Percentiles rank a stretch among this genome's conserved stretches.
Conservation (phyloP, 2,888 invertebrate species). For the Synergus laeviventris region DNA sequence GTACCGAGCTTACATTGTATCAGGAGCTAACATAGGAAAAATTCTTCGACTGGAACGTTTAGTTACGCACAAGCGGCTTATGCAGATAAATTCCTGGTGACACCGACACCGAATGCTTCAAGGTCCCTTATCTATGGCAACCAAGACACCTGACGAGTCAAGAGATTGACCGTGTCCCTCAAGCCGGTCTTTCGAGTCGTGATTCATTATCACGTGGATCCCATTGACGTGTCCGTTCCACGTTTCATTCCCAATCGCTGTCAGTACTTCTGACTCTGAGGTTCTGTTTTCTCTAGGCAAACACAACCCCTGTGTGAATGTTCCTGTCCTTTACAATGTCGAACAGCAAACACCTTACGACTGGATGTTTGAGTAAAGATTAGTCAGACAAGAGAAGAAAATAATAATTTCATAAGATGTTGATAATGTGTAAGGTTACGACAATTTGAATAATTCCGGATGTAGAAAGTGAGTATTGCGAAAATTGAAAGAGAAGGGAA, state of each 20-base stretch:
- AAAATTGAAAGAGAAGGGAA: constrained; percentile 1
- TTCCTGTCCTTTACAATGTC: neutral
- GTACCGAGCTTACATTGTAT: no score
- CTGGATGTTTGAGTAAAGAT: neutral
- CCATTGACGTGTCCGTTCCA: constrained; percentile 56
- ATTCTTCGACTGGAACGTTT: neutral
- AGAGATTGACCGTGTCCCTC: constrained; percentile 35
- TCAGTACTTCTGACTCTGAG: neutral
- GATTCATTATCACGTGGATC: constrained; percentile 53
- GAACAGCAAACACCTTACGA: neutral
- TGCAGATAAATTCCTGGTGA: neutral
- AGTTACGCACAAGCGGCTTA: neutral
- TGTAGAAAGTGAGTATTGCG: neutral
- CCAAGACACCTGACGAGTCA: constrained; percentile 32
- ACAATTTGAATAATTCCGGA: neutral
- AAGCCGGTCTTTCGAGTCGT: constrained; percentile 43
- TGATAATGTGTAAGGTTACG: neutral
- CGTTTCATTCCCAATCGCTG: constrained; percentile 49
- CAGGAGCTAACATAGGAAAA: neutral
- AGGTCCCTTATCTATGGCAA: constrained; percentile 27
- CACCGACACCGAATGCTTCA: neutral
- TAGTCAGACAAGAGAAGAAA: neutral
- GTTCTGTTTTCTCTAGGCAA: neutral
- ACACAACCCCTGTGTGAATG: neutral
- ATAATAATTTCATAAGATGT: neutral